Evolutionary conservation across 2,113 vertebrate species (phyloP).

Genomic region (Prunella himalayana): DNA sequence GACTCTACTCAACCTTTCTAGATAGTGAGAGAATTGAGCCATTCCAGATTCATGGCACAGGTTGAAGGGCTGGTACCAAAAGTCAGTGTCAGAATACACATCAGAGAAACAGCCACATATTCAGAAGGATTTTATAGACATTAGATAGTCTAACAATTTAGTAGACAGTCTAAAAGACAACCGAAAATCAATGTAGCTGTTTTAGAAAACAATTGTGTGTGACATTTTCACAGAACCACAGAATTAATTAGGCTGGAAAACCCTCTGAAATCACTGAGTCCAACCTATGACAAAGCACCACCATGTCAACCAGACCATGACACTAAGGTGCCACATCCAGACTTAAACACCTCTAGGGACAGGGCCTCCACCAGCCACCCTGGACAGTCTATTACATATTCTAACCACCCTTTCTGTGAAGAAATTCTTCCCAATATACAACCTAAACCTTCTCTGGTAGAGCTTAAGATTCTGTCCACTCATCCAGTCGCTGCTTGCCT

Average conservation of each 20-base stretch:
- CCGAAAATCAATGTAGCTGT: neutral
- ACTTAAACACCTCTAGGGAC: neutral
- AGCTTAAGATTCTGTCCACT: neutral
- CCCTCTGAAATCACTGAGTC: rapidly evolving
- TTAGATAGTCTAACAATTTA: neutral
- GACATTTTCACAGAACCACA: neutral
- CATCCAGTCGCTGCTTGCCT: rapidly evolving
- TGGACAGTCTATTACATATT: neutral
- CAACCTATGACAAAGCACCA: neutral
- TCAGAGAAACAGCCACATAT: neutral
- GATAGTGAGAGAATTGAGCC: neutral
- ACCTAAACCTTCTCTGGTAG: neutral
- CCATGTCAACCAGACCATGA: neutral
- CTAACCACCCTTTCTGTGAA: neutral
- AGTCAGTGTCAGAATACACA: neutral
- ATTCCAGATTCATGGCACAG: neutral
- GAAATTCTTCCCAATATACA: neutral
- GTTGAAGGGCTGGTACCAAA: neutral
- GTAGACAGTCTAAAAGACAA: neutral
- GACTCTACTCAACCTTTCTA: neutral
- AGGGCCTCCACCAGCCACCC: neutral
- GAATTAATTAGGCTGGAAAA: neutral
- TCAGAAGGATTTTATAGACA: neutral
- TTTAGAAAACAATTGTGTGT: rapidly evolving
- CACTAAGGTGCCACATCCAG: neutral